Percentiles rank a stretch among this genome's conserved stretches.
Conservation (phyloP, 2,113 vertebrate genomes). For the Amphiprion ocellaris region DNA sequence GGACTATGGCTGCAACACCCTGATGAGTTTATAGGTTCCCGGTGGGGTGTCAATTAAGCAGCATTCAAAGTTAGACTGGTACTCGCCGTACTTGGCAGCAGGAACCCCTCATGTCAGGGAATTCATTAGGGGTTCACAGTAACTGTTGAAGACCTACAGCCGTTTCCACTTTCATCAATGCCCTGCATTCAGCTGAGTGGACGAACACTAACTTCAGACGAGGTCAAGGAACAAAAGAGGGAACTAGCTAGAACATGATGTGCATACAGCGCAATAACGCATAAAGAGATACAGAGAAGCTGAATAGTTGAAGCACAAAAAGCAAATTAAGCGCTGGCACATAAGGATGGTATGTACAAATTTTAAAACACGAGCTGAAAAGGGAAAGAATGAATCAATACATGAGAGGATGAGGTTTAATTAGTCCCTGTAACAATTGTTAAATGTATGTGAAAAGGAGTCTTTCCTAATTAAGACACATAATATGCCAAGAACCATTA, state of each 20-base stretch:
- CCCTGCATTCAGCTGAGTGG: slow-evolving; percentile 31
- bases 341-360: slow-evolving; percentile 40
- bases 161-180: slow-evolving; percentile 41
- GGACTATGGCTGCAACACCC: slow-evolving; percentile 7
- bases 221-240: slow-evolving; percentile 33
- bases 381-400: slow-evolving; percentile 5
- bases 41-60: slow-evolving; percentile 49
- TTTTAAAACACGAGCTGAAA: slow-evolving; percentile 11
- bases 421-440: slow-evolving; percentile 15
- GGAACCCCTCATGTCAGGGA: neutral
- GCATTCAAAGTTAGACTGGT: slow-evolving; percentile 14
- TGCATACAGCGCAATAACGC: slow-evolving; percentile 22
- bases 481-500: neutral
- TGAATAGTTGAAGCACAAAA: slow-evolving; percentile 21
- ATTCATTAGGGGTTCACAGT: slow-evolving; percentile 3
- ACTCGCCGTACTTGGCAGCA: slow-evolving; percentile 25
- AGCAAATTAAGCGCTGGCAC: slow-evolving; percentile 44
- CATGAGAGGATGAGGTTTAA: slow-evolving; percentile 24
- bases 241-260: slow-evolving; percentile 48
- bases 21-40: slow-evolving; percentile 45
- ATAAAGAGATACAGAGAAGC: slow-evolving; percentile 41
- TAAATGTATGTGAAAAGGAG: slow-evolving; percentile 5
- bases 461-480: slow-evolving; percentile 17
- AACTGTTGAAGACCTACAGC: slow-evolving; percentile 13
- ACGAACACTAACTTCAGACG: slow-evolving; percentile 34